A percentile compares a stretch with the other conserved stretches of the same genome.
These are phyloP conservation scores for Campoletis raptor DNA, from an alignment of 2,888 invertebrate species.

Conservation along the genomic window DNA sequence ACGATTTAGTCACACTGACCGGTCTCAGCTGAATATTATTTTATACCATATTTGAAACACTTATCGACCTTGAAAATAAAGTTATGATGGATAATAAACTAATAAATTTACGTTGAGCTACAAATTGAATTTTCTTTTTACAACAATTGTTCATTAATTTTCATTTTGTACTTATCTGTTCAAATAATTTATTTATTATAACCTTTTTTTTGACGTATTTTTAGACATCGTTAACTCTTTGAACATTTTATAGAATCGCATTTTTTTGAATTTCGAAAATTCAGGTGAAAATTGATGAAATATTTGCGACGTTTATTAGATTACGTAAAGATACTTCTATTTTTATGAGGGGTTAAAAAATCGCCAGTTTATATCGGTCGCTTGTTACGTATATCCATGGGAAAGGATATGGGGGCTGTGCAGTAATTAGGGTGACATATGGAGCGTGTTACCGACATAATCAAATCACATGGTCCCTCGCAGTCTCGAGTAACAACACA, in stretches of 20 bases:
- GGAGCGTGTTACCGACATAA: conserved; percentile 78
- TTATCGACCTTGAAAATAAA: background rate
- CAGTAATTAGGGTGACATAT: conserved; percentile 77
- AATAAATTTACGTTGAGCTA: background rate
- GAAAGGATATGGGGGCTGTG: conserved; percentile 55
- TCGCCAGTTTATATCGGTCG: conserved; percentile 32
- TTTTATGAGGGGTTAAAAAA: conserved; percentile 41
- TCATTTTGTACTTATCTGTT: background rate
- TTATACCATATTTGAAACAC: background rate
- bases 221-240: background rate
- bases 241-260: background rate
- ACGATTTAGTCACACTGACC: conserved; percentile 17
- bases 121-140: background rate
- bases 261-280: background rate
- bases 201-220: background rate
- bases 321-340: background rate
- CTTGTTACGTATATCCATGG: conserved; percentile 41
- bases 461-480: conserved; percentile 78
- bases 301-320: background rate
- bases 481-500: conserved; percentile 56
- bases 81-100: background rate
- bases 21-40: background rate
- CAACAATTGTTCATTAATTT: background rate
- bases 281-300: background rate
- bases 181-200: background rate